Conservation (phyloP, 2,113 vertebrate species). For the Macquaria australasica region DNA sequence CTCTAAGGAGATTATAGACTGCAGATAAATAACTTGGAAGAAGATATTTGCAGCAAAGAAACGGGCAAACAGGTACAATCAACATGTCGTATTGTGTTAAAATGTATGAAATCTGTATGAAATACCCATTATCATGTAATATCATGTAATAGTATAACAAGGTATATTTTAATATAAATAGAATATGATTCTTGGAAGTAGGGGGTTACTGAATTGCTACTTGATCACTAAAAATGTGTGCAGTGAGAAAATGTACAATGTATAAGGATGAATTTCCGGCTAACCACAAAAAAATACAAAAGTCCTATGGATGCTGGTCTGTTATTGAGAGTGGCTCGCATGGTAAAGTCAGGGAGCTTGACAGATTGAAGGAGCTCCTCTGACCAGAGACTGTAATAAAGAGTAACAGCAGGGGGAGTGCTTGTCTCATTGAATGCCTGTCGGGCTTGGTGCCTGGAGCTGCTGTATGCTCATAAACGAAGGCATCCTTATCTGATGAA, state of each 20-base stretch:
- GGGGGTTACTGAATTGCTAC: neutral
- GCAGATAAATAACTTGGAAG: neutral
- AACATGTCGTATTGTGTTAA: neutral
- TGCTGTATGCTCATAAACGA: slow-evolving; percentile 41
- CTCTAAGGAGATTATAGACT: neutral
- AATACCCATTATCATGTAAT: neutral
- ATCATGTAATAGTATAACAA: no score
- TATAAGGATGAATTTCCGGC: neutral
- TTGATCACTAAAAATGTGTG: neutral
- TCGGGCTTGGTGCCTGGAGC: slow-evolving; percentile 29
- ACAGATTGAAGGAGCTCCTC: neutral
- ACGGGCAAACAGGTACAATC: neutral
- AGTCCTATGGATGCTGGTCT: neutral
- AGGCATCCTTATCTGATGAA: slow-evolving; percentile 71
- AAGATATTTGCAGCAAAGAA: neutral
- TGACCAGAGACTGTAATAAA: neutral
- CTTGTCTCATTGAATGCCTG: slow-evolving; percentile 45
- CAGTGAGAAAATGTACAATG: neutral
- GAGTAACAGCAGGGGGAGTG: slow-evolving; percentile 72
- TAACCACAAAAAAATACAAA: neutral
- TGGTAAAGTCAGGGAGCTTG: neutral
- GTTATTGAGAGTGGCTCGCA: neutral
- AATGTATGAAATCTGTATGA: neutral
- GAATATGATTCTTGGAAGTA: neutral
- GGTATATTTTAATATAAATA: neutral